These are phyloP conservation scores for Limosa lapponica DNA, from an alignment of 2,797 vertebrate genomes.

Conservation along the genomic window DNA sequence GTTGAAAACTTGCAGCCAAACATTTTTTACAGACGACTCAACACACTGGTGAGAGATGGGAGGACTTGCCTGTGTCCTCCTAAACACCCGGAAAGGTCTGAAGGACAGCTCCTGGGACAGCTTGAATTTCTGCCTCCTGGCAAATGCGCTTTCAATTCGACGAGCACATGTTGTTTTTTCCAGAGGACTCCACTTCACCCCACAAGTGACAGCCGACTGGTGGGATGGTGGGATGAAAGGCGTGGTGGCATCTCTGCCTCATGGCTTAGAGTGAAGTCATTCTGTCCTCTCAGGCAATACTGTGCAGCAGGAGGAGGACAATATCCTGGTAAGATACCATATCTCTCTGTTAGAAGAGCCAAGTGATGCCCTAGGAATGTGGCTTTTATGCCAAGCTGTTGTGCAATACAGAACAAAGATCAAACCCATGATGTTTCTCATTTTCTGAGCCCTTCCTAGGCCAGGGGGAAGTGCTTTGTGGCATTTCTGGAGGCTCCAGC, in stretches of 20 bases:
- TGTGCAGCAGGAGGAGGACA: neutral
- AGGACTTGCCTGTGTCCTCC: neutral
- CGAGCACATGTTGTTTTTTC: neutral
- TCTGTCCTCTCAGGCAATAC: neutral
- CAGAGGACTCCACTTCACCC: neutral
- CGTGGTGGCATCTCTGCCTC: neutral
- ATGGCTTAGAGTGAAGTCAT: neutral
- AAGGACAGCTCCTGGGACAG: neutral
- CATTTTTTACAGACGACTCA: neutral
- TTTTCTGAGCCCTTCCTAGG: neutral
- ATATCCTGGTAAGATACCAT: neutral
- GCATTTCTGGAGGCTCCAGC: neutral
- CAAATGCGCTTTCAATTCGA: rapidly evolving
- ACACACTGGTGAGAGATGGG: rapidly evolving
- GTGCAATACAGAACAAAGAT: neutral
- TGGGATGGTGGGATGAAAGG: neutral
- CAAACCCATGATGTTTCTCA: neutral
- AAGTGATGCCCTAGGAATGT: neutral
- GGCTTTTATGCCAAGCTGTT: neutral
- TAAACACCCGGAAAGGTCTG: neutral
- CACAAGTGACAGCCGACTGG: rapidly evolving
- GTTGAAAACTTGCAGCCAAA: neutral
- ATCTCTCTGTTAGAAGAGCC: neutral
- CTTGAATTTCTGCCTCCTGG: neutral
- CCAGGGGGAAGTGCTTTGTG: neutral